Evolutionary conservation across 2,888 invertebrate species (phyloP).

Genomic region (Xiphydria camelus): DNA sequence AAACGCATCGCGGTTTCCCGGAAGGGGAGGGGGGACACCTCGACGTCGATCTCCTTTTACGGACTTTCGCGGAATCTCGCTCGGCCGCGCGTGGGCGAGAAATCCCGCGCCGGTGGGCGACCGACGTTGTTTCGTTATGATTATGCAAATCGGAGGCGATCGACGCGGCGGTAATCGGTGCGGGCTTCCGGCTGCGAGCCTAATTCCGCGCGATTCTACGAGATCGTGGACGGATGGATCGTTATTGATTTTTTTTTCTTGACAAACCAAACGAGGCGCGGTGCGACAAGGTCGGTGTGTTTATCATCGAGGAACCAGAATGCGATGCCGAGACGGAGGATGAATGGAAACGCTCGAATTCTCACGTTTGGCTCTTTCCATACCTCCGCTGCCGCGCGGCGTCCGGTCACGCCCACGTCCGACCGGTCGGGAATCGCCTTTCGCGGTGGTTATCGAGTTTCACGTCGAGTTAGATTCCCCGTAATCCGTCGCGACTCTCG

Average conservation of each 20-base stretch:
- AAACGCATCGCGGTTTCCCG: constrained; percentile 14
- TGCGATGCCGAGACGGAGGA: no score
- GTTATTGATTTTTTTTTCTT: no score
- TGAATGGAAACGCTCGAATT: not conserved
- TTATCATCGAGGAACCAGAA: no score
- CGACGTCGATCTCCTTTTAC: constrained; percentile 32
- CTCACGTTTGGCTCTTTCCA: not conserved
- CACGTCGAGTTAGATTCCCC: constrained; percentile 33
- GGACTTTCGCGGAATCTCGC: constrained; percentile 26
- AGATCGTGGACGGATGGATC: no score
- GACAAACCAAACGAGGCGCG: no score
- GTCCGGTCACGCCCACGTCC: not conserved
- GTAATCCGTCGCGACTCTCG: constrained; percentile 33
- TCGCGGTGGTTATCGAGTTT: constrained; percentile 28
- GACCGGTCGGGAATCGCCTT: not conserved
- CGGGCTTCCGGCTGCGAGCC: no score
- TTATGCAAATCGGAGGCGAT: constrained; percentile 17
- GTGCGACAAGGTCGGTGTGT: no score
- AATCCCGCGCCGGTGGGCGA: no score
- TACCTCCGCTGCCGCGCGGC: not conserved
- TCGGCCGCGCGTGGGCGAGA: constrained; percentile 16
- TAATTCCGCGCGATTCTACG: no score
- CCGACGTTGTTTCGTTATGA: constrained; percentile 29
- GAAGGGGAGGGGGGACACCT: no score
- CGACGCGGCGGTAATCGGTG: constrained; percentile 4